Conservation (phyloP, 2,888 invertebrate genomes). For the Lydus trimaculatus region DNA sequence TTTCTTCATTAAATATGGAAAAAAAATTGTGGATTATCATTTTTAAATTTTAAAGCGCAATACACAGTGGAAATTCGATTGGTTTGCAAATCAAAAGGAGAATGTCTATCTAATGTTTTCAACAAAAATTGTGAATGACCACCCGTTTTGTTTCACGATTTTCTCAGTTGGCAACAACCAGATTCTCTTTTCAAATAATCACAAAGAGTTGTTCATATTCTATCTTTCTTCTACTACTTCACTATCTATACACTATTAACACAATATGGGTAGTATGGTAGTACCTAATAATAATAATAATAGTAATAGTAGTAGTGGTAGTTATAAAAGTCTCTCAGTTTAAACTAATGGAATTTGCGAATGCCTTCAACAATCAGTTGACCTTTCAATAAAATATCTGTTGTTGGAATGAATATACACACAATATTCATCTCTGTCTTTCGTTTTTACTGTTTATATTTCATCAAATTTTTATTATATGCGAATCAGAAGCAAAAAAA, state of each 20-base stretch:
- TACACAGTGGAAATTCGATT: too few relatives aligned
- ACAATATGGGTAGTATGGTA: background rate
- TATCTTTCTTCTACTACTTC: background rate
- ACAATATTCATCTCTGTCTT: too few relatives aligned
- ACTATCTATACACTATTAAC: background rate
- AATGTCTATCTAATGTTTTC: background rate
- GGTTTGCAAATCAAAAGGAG: background rate
- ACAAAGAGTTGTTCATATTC: background rate
- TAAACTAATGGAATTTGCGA: slow-evolving; percentile 25
- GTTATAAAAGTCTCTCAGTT: slow-evolving; percentile 13
- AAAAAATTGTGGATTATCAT: too few relatives aligned
- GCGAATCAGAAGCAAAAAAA: too few relatives aligned
- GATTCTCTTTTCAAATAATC: slow-evolving; percentile 2
- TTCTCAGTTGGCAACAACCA: slow-evolving; percentile 20
- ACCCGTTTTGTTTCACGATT: slow-evolving; percentile 27
- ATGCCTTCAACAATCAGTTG: slow-evolving; percentile 38
- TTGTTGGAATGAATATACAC: slow-evolving; percentile 33
- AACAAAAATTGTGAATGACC: slow-evolving; percentile 7
- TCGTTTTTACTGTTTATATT: background rate
- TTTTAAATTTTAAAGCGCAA: too few relatives aligned
- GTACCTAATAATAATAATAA: too few relatives aligned
- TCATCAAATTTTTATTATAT: background rate
- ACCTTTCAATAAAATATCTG: slow-evolving; percentile 42
- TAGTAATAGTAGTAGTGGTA: too few relatives aligned
- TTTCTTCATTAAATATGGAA: background rate